A percentile compares a stretch with the other conserved stretches of the same genome.
phyloP scores from a whole-genome alignment of 2,113 vertebrate genomes.

The Phasianus colchicus region DNA sequence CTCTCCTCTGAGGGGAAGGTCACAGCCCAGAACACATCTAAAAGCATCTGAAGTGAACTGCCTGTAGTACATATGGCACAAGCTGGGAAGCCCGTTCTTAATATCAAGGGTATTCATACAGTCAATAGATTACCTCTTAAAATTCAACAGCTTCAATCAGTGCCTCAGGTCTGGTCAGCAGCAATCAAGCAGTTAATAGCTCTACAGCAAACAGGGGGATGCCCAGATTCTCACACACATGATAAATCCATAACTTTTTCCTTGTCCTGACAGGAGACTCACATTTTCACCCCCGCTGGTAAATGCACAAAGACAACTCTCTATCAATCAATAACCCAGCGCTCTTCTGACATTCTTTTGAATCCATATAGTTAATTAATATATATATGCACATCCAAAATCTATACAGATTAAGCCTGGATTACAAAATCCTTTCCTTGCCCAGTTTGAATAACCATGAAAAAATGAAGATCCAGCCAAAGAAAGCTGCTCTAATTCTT shows the following conservation, averaged over 20 bases:
- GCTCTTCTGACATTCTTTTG: constrained; percentile 27
- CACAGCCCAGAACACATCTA: fast-evolving
- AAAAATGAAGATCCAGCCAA: constrained; percentile 56
- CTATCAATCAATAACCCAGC: constrained; percentile 5
- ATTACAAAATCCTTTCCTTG: constrained; percentile 22
- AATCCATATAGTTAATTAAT: constrained; percentile 71
- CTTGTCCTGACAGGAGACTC: background rate
- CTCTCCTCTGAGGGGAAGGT: background rate
- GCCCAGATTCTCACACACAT: background rate
- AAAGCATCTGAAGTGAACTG: background rate
- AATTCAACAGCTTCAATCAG: background rate
- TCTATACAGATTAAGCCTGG: constrained; percentile 66
- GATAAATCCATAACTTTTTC: background rate
- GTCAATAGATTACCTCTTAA: background rate
- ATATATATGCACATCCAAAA: constrained; percentile 27
- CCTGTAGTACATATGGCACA: fast-evolving
- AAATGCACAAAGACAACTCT: background rate
- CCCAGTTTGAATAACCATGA: background rate
- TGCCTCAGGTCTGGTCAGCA: background rate
- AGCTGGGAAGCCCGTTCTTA: background rate
- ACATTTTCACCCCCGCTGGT: background rate
- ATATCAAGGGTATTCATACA: background rate
- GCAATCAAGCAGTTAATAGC: background rate
- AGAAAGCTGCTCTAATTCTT: constrained; percentile 39
- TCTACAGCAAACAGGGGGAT: background rate